phyloP scores from a whole-genome alignment of 2,797 vertebrate genomes.

The Avahi laniger region DNA sequence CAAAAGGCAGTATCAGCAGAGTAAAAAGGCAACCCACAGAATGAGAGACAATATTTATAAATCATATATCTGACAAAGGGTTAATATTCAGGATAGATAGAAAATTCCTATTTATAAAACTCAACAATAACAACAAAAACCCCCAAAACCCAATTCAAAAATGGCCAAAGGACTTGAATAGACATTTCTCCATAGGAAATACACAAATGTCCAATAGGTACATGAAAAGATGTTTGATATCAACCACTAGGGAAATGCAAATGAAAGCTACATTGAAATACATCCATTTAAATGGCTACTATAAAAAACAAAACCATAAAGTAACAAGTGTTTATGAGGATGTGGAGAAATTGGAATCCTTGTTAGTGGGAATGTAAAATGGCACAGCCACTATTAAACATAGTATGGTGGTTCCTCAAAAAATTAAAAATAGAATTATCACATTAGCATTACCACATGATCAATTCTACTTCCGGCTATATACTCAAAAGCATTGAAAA shows the following conservation, averaged over 20 bases:
- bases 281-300: background rate
- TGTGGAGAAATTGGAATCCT: background rate
- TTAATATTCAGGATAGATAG: background rate
- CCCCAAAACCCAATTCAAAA: background rate
- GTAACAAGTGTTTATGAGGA: background rate
- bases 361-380: background rate
- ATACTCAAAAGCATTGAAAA: background rate
- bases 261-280: background rate
- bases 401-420: background rate
- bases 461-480: background rate
- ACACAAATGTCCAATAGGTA: background rate
- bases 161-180: background rate
- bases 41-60: background rate
- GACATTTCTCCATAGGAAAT: background rate
- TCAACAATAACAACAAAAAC: background rate
- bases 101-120: background rate
- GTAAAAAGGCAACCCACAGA: background rate
- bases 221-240: background rate
- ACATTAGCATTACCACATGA: background rate
- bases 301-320: background rate
- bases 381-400: background rate
- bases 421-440: background rate
- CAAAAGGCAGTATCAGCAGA: background rate
- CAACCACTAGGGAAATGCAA: background rate
- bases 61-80: background rate